These are phyloP conservation scores for Centropyge bicolor DNA, from an alignment of 2,797 vertebrate species.

Conservation along the genomic window DNA sequence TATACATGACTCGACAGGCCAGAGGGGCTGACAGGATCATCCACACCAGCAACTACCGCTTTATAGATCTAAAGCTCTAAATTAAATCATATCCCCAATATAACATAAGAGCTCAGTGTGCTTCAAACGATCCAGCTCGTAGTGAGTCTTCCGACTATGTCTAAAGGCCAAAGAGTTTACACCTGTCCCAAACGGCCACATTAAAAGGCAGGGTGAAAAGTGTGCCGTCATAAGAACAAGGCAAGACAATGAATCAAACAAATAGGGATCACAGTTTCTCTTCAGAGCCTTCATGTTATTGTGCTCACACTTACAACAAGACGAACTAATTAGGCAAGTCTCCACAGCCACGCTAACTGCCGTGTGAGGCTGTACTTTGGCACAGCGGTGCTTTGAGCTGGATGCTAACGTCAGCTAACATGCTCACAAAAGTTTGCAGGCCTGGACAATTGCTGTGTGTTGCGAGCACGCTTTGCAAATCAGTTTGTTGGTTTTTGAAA, in stretches of 20 bases:
- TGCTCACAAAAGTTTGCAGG: no score
- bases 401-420: neutral
- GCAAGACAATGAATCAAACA: neutral
- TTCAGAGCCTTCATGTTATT: neutral
- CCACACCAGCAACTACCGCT: neutral
- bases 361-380: neutral
- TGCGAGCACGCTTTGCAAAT: no score
- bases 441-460: neutral
- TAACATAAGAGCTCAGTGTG: neutral
- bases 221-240: neutral
- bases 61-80: conserved; percentile 12
- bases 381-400: neutral
- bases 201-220: neutral
- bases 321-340: neutral
- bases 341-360: neutral
- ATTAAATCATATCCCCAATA: conserved; percentile 2
- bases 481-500: neutral
- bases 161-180: neutral
- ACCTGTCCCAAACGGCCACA: no score
- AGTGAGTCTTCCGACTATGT: neutral
- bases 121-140: neutral
- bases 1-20: conserved; percentile 15
- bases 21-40: conserved; percentile 34
- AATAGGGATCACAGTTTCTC: neutral
- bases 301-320: neutral